Conservation (phyloP, 2,797 vertebrate species). For the Sebastes hubbsi region DNA sequence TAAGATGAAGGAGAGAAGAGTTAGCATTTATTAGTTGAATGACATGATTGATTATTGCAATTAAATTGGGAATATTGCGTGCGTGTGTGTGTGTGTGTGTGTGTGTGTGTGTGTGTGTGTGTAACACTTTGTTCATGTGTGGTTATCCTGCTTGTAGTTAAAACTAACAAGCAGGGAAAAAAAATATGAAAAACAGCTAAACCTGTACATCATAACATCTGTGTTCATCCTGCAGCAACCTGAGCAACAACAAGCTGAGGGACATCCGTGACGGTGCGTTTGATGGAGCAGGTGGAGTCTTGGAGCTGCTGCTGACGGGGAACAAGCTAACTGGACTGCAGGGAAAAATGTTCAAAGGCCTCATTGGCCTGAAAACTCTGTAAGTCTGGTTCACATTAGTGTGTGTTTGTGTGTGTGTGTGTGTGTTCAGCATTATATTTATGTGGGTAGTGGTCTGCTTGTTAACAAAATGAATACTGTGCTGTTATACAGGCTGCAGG, state of each 20-base stretch:
- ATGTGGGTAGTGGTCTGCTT: not conserved
- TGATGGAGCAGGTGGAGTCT: slow-evolving; percentile 87
- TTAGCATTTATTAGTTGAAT: slow-evolving; percentile 45
- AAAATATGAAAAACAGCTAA: not conserved
- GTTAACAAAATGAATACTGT: not conserved
- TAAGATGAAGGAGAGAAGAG: slow-evolving; percentile 39
- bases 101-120: not conserved
- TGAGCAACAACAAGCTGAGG: slow-evolving; percentile 96
- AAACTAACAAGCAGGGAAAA: not conserved
- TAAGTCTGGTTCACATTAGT: slow-evolving; percentile 73
- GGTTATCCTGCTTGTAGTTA: not conserved
- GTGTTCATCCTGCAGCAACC: slow-evolving; percentile 83
- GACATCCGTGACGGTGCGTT: slow-evolving; percentile 92
- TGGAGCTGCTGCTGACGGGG: slow-evolving; percentile 93
- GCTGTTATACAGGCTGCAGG: not conserved
- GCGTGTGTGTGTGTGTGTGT: not conserved
- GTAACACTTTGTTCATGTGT: not conserved
- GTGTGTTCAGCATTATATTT: not conserved
- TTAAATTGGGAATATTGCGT: slow-evolving; percentile 16
- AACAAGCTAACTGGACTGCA: slow-evolving; percentile 92
- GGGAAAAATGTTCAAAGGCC: slow-evolving; percentile 91
- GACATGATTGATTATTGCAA: slow-evolving; percentile 57
- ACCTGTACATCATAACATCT: not conserved
- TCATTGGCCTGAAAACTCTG: slow-evolving; percentile 92
- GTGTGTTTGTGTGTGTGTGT: not conserved